Evolutionary conservation across 2,113 vertebrate species (phyloP).

Genomic region (Himantopus leucocephalus): DNA sequence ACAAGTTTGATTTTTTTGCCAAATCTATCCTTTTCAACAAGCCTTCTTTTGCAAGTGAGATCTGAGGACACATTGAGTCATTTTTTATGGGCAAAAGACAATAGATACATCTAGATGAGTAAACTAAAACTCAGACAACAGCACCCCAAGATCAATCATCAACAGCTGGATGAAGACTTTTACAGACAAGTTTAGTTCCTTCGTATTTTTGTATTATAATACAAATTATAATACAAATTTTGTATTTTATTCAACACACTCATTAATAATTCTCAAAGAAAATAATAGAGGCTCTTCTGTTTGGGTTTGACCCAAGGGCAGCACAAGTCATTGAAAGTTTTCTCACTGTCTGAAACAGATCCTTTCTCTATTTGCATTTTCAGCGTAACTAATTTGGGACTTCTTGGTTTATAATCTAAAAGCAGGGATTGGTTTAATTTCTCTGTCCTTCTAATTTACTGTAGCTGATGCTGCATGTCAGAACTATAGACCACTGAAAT

Average conservation of each 20-base stretch:
- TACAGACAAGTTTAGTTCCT: neutral
- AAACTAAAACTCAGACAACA: neutral
- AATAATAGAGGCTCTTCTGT: neutral
- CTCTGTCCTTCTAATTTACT: neutral
- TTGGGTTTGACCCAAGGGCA: neutral
- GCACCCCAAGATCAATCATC: neutral
- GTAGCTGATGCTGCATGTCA: neutral
- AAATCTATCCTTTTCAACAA: neutral
- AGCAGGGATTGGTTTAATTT: neutral
- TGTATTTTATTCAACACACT: neutral
- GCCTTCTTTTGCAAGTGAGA: neutral
- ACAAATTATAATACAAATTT: neutral
- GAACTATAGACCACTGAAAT: neutral
- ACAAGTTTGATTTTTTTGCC: neutral
- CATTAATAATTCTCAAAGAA: neutral
- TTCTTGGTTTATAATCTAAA: neutral
- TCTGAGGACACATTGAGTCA: too few species aligned
- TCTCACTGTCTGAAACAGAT: neutral
- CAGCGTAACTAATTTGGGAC: neutral
- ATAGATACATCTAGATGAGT: neutral
- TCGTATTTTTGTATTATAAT: neutral
- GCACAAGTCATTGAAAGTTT: neutral
- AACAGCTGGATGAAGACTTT: neutral
- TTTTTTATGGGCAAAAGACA: neutral
- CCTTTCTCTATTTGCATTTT: neutral